phyloP scores from a whole-genome alignment of 1,140 invertebrate species.

The Oscheius sp. region DNA sequence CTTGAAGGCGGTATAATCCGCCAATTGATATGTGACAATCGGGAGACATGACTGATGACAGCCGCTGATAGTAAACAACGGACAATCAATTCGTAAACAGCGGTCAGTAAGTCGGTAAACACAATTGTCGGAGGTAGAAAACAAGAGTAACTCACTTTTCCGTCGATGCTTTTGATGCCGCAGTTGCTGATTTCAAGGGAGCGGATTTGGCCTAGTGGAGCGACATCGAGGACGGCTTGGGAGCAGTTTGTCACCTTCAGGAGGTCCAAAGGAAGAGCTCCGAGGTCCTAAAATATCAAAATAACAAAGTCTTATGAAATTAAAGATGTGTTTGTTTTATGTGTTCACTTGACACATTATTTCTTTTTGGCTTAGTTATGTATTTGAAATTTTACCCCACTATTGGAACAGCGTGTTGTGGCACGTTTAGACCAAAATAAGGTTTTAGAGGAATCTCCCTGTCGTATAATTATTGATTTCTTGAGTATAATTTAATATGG shows the following conservation, averaged over 20 bases:
- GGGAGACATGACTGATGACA: slow-evolving; percentile 2
- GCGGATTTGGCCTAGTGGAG: not conserved
- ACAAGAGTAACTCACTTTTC: not conserved
- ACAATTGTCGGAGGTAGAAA: too few relatives aligned
- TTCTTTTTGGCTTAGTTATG: not conserved
- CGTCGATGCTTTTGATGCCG: not conserved
- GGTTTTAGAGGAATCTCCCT: not conserved
- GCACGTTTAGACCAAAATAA: not conserved
- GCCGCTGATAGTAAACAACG: too few relatives aligned
- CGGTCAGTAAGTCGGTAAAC: too few relatives aligned
- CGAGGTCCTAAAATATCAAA: slow-evolving; percentile 22
- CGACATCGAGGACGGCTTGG: not conserved
- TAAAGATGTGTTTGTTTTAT: not conserved
- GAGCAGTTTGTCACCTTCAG: not conserved
- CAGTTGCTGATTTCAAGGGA: slow-evolving; percentile 9
- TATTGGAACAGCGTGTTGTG: not conserved
- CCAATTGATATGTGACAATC: slow-evolving; percentile 5
- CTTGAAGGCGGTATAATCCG: slow-evolving; percentile 2
- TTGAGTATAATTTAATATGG: too few relatives aligned
- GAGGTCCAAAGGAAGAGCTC: not conserved
- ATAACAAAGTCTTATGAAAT: too few relatives aligned
- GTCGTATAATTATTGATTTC: not conserved
- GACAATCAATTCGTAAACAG: too few relatives aligned
- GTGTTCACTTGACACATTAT: not conserved
- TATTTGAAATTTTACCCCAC: not conserved